Evolutionary conservation across 1,140 invertebrate species (phyloP).

Genomic region (Ceratoteleas bidentatus): DNA sequence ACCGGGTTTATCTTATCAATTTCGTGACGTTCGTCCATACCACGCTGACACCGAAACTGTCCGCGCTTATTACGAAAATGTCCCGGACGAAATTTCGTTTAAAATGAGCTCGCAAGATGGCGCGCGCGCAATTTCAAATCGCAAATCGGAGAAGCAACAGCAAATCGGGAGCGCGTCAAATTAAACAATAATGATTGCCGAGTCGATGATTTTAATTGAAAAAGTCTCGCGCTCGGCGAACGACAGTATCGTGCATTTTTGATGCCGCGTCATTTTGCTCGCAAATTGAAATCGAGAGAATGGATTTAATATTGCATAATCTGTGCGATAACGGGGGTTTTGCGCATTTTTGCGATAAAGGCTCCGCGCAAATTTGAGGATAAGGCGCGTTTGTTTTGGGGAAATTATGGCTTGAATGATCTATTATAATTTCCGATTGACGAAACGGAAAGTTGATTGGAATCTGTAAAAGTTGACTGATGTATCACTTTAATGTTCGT

Average conservation of each 20-base stretch:
- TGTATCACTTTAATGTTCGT: no score
- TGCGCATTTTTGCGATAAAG: no score
- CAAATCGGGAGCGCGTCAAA: neutral
- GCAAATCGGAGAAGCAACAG: no score
- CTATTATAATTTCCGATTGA: no score
- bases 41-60: conserved; percentile 14
- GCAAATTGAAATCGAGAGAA: neutral
- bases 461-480: no score
- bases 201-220: neutral
- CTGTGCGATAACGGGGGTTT: no score
- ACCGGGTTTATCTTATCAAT: conserved; percentile 54
- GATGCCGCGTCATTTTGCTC: neutral
- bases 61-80: conserved; percentile 30
- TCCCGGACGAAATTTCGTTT: conserved; percentile 30
- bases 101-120: conserved; percentile 38
- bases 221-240: neutral
- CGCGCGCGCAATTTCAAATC: neutral
- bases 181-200: neutral
- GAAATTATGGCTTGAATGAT: no score
- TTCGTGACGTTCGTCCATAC: conserved; percentile 36
- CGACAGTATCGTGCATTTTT: neutral
- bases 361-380: no score
- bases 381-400: no score
- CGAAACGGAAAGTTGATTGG: no score
- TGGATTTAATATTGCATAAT: neutral